These are phyloP conservation scores for Sabellastarte sp. DNA, from an alignment of 2,888 invertebrate species.

Conservation along the genomic window DNA sequence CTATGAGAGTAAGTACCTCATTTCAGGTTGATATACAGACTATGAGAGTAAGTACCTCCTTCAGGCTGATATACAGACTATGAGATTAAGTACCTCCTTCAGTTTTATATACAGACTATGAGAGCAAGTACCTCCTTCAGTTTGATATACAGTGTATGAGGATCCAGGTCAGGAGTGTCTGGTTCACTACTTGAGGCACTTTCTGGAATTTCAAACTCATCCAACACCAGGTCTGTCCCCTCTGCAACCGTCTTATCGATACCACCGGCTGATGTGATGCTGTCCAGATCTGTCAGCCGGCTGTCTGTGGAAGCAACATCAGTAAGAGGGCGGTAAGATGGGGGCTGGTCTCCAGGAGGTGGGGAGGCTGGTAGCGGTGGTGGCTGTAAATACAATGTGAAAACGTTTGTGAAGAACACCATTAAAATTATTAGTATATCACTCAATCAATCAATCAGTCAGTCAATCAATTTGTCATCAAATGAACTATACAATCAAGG, in stretches of 20 bases:
- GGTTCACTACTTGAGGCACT: conserved; percentile 46
- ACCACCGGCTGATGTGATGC: no score
- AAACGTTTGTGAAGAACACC: no score
- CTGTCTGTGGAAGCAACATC: not conserved
- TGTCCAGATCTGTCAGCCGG: conserved; percentile 20
- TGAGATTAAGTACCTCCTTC: no score
- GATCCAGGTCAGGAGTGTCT: conserved; percentile 58
- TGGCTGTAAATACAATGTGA: not conserved
- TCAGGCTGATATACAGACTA: not conserved
- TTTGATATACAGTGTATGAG: conserved; percentile 56
- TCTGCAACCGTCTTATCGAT: conserved; percentile 43
- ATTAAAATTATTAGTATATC: no score
- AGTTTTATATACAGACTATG: no score
- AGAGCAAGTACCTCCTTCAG: conserved; percentile 56
- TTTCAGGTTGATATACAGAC: not conserved
- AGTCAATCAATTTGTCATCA: no score
- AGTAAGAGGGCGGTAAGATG: not conserved
- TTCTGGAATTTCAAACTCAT: conserved; percentile 25
- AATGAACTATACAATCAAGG: no score
- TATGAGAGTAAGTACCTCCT: no score
- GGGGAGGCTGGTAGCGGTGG: conserved; percentile 7
- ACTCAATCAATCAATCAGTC: no score
- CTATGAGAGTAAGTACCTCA: conserved; percentile 1
- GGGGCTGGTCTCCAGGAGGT: not conserved
- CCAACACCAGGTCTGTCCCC: conserved; percentile 15